A percentile compares a stretch with the other conserved stretches of the same genome.
These are phyloP conservation scores for Callopanchax toddi DNA, from an alignment of 2,113 vertebrate species.

Conservation along the genomic window DNA sequence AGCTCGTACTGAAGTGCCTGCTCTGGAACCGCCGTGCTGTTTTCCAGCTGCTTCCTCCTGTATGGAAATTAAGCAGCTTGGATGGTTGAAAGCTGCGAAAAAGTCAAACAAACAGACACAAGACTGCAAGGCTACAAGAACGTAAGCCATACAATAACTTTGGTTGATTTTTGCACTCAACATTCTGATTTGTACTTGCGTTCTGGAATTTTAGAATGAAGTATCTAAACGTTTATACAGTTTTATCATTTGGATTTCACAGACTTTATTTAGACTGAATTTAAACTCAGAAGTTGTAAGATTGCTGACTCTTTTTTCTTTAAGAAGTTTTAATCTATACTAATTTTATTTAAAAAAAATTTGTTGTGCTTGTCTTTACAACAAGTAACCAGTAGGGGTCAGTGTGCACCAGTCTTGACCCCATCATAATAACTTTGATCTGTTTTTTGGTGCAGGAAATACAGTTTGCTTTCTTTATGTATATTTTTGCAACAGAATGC, in stretches of 20 bases:
- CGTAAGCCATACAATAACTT: conserved; percentile 70
- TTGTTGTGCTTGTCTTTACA: conserved; percentile 17
- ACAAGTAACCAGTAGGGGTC: conserved; percentile 57
- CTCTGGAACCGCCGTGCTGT: conserved; percentile 50
- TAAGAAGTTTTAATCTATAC: conserved; percentile 18
- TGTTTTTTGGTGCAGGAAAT: not conserved
- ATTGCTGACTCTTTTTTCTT: conserved; percentile 41
- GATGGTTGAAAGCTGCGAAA: conserved; percentile 55
- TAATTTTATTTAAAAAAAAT: conserved; percentile 30
- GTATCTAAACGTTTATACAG: conserved; percentile 1
- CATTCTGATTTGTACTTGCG: conserved; percentile 25
- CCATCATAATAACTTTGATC: not conserved
- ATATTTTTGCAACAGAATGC: not conserved
- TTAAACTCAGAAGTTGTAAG: conserved; percentile 18
- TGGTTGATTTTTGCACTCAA: conserved; percentile 71
- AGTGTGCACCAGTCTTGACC: conserved; percentile 27
- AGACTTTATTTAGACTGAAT: conserved; percentile 18
- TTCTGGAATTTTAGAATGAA: not conserved
- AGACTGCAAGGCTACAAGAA: conserved; percentile 37
- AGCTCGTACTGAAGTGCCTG: conserved; percentile 72
- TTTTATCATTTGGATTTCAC: conserved; percentile 22
- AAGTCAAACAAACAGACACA: conserved; percentile 14
- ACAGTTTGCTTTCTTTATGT: conserved; percentile 5
- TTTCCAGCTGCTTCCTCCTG: conserved; percentile 45
- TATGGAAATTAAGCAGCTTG: conserved; percentile 30